Conservation (phyloP, 2,113 vertebrate species). For the Dryoscopus gambensis region DNA sequence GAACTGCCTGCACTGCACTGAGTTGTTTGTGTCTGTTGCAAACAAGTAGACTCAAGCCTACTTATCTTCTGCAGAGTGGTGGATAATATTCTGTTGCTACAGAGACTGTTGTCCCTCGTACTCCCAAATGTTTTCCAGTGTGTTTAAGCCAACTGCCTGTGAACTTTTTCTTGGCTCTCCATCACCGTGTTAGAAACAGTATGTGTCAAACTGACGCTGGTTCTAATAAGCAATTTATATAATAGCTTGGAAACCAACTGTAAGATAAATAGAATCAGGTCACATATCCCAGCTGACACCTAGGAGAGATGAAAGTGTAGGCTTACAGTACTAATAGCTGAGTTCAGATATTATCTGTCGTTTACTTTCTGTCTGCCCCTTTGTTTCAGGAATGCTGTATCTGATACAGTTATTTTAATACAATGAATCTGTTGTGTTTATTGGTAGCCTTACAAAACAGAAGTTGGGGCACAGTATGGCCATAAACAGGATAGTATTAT, state of each 20-base stretch:
- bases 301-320: neutral
- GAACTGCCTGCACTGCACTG: neutral
- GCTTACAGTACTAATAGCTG: neutral
- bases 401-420: neutral
- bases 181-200: neutral
- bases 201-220: neutral
- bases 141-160: neutral
- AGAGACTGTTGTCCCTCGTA: neutral
- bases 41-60: neutral
- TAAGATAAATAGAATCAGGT: neutral
- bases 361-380: neutral
- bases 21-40: neutral
- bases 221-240: neutral
- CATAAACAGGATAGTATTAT: neutral
- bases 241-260: neutral
- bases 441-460: slow-evolving; percentile 1
- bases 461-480: neutral
- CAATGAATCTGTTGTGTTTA: neutral
- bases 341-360: neutral
- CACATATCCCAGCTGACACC: neutral
- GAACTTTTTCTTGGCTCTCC: neutral
- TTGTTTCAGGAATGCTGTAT: neutral
- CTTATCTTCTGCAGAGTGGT: neutral
- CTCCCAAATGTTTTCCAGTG: neutral
- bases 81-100: neutral